A percentile compares a stretch with the other conserved stretches of the same genome.
These are phyloP conservation scores for Lepidocyrtinus sp. DNA, from an alignment of 2,888 invertebrate genomes.

Conservation along the genomic window DNA sequence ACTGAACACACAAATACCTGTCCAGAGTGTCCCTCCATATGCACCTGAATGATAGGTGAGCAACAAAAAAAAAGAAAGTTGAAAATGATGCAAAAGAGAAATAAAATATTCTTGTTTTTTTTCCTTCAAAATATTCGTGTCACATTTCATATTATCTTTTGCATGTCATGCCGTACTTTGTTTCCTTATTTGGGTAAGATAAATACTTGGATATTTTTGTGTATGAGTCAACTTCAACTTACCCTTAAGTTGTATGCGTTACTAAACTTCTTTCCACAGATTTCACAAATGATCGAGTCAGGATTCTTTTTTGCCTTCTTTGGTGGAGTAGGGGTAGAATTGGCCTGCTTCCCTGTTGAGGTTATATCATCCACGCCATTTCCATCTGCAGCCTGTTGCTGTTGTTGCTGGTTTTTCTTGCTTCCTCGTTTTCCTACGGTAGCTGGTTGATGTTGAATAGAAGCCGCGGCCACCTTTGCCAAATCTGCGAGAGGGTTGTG, in stretches of 20 bases:
- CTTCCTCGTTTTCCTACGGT: constrained; percentile 64
- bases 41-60: constrained; percentile 75
- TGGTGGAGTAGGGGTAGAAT: constrained; percentile 62
- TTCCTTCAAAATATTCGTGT: too few species aligned
- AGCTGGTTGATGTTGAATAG: constrained; percentile 63
- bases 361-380: constrained; percentile 68
- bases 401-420: constrained; percentile 63
- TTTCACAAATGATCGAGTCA: constrained; percentile 78
- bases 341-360: constrained; percentile 66
- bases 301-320: constrained; percentile 69
- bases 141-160: too few species aligned
- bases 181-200: neutral
- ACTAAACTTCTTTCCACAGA: constrained; percentile 90
- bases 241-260: constrained; percentile 91
- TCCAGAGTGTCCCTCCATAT: constrained; percentile 92
- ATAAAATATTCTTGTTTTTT: neutral
- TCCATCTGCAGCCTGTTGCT: constrained; percentile 63
- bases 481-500: constrained; percentile 68
- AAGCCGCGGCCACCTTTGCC: constrained; percentile 69
- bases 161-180: neutral
- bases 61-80: constrained; percentile 11
- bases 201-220: too few species aligned
- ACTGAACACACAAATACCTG: constrained; percentile 89
- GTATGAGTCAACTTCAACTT: constrained; percentile 48
- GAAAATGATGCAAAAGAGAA: neutral